Percentiles rank a stretch among this genome's conserved stretches.
Evolutionary conservation across 2,797 vertebrate genomes (phyloP).

Genomic region (Takifugu ocellatus): DNA sequence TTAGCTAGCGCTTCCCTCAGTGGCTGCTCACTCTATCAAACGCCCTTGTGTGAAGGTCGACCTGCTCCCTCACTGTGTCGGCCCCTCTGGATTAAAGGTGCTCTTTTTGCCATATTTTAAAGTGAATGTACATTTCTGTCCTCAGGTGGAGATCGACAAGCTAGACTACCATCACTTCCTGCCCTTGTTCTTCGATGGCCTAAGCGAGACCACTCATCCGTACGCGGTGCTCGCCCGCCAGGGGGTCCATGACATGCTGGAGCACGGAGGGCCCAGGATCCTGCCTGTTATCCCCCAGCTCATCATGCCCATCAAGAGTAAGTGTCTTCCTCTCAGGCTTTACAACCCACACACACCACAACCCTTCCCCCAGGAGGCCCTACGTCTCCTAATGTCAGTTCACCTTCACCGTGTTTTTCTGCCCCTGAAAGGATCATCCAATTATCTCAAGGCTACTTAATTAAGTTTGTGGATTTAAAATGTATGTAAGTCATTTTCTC

Average conservation of each 20-base stretch:
- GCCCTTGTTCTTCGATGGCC: conserved; percentile 89
- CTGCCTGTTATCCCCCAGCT: conserved; percentile 90
- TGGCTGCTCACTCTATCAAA: conserved; percentile 4
- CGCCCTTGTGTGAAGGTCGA: conserved; percentile 18
- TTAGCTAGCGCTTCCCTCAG: conserved; percentile 9
- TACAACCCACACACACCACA: conserved; percentile 15
- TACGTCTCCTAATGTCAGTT: conserved; percentile 9
- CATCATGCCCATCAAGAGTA: conserved; percentile 92
- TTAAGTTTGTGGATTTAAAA: conserved; percentile 2
- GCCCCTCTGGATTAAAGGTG: conserved; percentile 20
- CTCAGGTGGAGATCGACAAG: conserved; percentile 88
- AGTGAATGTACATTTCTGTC: conserved; percentile 34
- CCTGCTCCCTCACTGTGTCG: not conserved
- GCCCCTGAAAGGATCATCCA: not conserved
- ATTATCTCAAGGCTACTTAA: not conserved
- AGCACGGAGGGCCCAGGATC: conserved; percentile 88
- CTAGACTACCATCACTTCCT: conserved; percentile 91
- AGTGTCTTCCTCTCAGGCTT: conserved; percentile 53
- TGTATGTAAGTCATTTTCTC: not conserved
- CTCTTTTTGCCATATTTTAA: conserved; percentile 14
- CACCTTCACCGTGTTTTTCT: not conserved
- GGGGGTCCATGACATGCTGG: conserved; percentile 91
- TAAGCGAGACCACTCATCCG: conserved; percentile 87
- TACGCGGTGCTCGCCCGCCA: conserved; percentile 91
- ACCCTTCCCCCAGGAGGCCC: not conserved